A percentile compares a stretch with the other conserved stretches of the same genome.
Conservation (phyloP, 2,113 vertebrate genomes). For the Trachemys scripta region DNA sequence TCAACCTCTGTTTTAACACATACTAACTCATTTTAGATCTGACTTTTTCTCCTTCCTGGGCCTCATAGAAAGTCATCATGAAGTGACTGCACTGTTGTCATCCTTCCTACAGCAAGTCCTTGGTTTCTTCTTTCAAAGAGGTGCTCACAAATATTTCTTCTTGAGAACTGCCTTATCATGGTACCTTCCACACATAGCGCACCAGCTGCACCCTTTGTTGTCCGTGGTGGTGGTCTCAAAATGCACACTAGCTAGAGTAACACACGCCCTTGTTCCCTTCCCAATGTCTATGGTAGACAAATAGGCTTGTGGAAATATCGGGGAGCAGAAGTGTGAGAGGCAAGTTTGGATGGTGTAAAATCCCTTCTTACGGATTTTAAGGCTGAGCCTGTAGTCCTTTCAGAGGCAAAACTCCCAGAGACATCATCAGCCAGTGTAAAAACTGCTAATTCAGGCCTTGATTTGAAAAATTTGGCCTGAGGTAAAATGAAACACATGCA, state of each 20-base stretch:
- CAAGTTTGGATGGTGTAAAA: not conserved
- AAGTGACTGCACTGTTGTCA: not conserved
- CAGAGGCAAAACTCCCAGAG: not conserved
- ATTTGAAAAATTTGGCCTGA: rapidly evolving
- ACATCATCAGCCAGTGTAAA: not conserved
- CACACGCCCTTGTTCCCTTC: not conserved
- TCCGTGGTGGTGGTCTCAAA: not conserved
- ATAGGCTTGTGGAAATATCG: not conserved
- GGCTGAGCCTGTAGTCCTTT: not conserved
- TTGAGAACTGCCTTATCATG: not conserved
- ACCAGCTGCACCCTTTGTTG: not conserved
- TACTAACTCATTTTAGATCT: slow-evolving; percentile 36
- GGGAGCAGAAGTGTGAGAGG: not conserved
- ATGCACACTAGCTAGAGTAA: not conserved
- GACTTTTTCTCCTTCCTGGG: slow-evolving; percentile 16
- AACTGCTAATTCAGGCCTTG: not conserved
- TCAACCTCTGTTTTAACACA: slow-evolving; percentile 56
- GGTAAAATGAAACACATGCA: not conserved
- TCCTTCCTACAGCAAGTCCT: slow-evolving; percentile 24
- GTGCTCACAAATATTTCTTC: not conserved
- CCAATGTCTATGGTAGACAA: not conserved
- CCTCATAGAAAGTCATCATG: not conserved
- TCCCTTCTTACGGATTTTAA: not conserved
- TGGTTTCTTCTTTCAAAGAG: slow-evolving; percentile 20
- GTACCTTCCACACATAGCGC: not conserved